Evolutionary conservation across 2,113 vertebrate genomes (phyloP).

Genomic region (Accipiter virgatus): DNA sequence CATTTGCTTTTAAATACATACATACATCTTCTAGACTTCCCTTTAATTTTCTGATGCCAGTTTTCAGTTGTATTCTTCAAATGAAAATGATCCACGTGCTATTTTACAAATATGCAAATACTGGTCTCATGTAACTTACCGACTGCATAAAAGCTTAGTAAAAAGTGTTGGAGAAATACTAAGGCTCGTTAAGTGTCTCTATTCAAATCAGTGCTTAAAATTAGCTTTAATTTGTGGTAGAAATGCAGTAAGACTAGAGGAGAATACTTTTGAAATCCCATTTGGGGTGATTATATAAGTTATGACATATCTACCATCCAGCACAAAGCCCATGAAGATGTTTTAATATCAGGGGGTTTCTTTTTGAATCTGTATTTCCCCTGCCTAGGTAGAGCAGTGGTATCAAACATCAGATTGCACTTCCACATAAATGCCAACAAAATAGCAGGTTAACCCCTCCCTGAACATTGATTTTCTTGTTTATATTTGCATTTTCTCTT

Average conservation of each 20-base stretch:
- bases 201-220: background rate
- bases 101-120: conserved; percentile 14
- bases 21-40: background rate
- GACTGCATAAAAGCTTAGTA: background rate
- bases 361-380: background rate
- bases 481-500: background rate
- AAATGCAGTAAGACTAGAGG: background rate
- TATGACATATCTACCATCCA: background rate
- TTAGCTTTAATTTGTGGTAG: background rate
- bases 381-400: background rate
- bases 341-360: background rate
- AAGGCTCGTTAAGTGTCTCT: background rate
- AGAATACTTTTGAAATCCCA: conserved; percentile 2
- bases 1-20: background rate
- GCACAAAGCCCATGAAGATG: background rate
- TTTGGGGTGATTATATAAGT: background rate
- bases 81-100: background rate
- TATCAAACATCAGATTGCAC: background rate
- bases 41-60: background rate
- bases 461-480: background rate
- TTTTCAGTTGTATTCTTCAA: background rate
- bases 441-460: background rate
- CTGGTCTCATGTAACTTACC: background rate
- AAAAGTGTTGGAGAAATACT: background rate
- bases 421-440: background rate